Conservation (phyloP, 2,888 invertebrate species). For the Petrolisthes cinctipes region DNA sequence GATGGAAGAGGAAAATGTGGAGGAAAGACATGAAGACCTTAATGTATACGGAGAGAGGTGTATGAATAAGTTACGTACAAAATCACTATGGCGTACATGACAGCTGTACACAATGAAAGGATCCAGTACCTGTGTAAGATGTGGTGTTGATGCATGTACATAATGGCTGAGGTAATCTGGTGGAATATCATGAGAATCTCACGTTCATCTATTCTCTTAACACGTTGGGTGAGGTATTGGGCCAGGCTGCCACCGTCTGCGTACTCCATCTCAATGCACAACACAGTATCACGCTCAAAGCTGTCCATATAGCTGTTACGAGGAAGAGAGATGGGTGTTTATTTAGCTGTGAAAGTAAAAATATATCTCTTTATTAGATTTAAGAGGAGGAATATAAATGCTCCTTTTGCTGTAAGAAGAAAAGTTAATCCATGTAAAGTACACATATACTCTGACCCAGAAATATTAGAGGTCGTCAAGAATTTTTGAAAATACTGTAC, state of each 20-base stretch:
- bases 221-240: slow-evolving; percentile 75
- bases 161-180: slow-evolving; percentile 79
- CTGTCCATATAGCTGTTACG: slow-evolving; percentile 77
- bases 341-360: neutral
- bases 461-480: neutral
- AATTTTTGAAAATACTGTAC: too few species aligned
- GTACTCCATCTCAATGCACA: slow-evolving; percentile 79
- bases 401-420: too few species aligned
- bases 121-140: slow-evolving; percentile 72
- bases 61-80: neutral
- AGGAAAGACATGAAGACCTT: neutral
- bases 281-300: slow-evolving; percentile 78
- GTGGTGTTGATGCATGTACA: slow-evolving; percentile 80
- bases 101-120: neutral
- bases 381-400: too few species aligned
- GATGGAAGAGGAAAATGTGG: too few species aligned
- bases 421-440: too few species aligned
- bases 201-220: slow-evolving; percentile 75
- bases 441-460: neutral
- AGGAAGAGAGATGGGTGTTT: neutral
- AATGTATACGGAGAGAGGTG: neutral
- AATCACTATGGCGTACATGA: neutral
- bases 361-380: too few species aligned
- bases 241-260: slow-evolving; percentile 82
- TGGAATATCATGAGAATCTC: slow-evolving; percentile 77